These are phyloP conservation scores for Lagorchestes hirsutus DNA, from an alignment of 2,797 vertebrate genomes.

Conservation along the genomic window DNA sequence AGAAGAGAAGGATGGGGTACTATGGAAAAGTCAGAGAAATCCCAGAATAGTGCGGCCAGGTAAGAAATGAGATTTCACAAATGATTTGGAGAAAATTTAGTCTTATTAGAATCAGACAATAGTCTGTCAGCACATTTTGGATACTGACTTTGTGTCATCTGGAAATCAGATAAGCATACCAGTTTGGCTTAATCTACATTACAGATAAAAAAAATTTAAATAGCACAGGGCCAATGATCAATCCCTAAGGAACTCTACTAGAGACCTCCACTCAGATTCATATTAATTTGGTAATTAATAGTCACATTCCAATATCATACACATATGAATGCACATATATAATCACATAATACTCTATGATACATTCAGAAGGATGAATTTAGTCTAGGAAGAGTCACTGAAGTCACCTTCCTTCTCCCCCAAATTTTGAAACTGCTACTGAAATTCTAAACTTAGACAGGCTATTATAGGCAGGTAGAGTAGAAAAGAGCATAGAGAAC, in stretches of 20 bases:
- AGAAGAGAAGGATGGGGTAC: too few species aligned
- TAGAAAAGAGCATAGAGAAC: neutral
- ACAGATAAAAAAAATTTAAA: neutral
- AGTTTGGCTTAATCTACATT: neutral
- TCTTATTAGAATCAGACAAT: neutral
- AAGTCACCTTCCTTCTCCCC: too few species aligned
- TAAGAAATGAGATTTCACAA: neutral
- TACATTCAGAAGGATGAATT: neutral
- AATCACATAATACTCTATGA: neutral
- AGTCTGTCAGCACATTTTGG: neutral
- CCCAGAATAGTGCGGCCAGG: neutral
- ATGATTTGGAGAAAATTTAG: neutral
- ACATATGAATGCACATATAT: neutral
- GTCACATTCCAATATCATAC: neutral
- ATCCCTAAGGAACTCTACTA: neutral
- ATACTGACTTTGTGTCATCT: neutral
- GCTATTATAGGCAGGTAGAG: neutral
- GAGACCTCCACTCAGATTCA: neutral
- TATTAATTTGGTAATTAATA: neutral
- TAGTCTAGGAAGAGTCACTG: too few species aligned
- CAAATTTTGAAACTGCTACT: neutral
- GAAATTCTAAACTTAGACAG: neutral
- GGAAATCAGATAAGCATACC: neutral
- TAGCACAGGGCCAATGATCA: neutral
- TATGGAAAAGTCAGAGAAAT: neutral